Percentiles rank a stretch among this genome's conserved stretches.
phyloP scores from a whole-genome alignment of 2,888 invertebrate genomes.

The Luffia ferchaultella region DNA sequence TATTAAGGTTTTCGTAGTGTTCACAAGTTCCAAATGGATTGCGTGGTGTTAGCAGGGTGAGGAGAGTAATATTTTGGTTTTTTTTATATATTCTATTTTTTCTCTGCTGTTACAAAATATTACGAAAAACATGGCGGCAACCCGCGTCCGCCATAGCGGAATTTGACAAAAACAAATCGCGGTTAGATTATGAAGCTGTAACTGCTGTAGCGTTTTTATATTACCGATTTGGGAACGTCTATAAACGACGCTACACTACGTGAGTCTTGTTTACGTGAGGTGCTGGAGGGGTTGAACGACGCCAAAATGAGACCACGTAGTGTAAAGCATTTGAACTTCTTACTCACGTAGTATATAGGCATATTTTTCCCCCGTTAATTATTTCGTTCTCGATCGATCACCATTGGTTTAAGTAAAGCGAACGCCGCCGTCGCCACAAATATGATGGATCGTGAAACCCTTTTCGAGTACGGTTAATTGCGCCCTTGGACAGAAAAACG shows the following conservation, averaged over 20 bases:
- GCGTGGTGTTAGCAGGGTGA: background rate
- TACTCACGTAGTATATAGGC: too few species aligned
- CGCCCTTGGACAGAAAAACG: background rate
- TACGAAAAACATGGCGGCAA: too few species aligned
- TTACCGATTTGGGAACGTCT: too few species aligned
- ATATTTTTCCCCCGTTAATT: background rate
- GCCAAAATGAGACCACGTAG: too few species aligned
- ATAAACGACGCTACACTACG: too few species aligned
- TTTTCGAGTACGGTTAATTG: background rate
- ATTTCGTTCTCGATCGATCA: background rate
- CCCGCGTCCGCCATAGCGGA: too few species aligned
- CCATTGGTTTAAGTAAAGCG: background rate
- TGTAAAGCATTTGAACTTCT: too few species aligned
- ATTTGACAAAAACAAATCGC: too few species aligned
- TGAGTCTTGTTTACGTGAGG: too few species aligned
- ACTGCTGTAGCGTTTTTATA: too few species aligned
- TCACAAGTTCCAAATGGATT: background rate
- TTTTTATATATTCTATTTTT: background rate
- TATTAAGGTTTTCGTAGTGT: background rate
- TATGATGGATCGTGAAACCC: background rate
- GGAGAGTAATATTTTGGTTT: background rate
- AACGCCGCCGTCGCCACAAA: background rate
- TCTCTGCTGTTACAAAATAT: background rate
- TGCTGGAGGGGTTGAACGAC: too few species aligned
- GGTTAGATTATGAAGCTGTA: too few species aligned